These are phyloP conservation scores for Microtus pennsylvanicus DNA, from an alignment of 2,113 vertebrate genomes.

Conservation along the genomic window DNA sequence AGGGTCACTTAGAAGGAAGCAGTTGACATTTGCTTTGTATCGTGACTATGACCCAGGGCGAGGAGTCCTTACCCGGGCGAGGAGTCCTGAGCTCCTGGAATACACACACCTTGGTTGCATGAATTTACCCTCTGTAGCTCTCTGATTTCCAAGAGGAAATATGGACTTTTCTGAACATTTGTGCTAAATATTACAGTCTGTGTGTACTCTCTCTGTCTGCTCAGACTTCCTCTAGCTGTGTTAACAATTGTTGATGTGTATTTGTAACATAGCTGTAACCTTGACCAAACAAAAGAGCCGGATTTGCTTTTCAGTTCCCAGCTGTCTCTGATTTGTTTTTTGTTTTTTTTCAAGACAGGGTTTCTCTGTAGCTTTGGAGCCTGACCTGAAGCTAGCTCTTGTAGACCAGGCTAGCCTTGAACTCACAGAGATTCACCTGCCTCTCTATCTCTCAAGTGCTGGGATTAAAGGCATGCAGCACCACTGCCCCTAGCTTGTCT, in stretches of 20 bases:
- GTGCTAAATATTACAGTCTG: neutral
- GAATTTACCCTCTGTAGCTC: neutral
- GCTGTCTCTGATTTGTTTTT: neutral
- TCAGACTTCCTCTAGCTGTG: slow-evolving; percentile 25
- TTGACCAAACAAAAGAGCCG: neutral
- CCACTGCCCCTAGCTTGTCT: neutral
- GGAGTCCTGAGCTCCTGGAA: neutral
- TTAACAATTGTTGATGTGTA: neutral
- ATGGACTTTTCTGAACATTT: neutral
- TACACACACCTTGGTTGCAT: neutral
- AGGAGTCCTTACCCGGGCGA: too few species aligned
- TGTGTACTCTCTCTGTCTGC: neutral
- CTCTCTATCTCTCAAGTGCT: too few species aligned
- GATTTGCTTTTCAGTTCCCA: neutral
- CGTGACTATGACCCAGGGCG: neutral
- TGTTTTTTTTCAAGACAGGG: too few species aligned
- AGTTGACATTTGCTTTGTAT: neutral
- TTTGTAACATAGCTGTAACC: neutral
- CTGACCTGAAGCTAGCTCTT: too few species aligned
- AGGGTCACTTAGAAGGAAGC: neutral
- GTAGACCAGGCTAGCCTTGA: too few species aligned
- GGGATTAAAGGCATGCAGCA: too few species aligned
- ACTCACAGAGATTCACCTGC: too few species aligned
- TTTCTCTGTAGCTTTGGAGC: too few species aligned
- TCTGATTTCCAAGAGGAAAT: slow-evolving; percentile 29